A percentile compares a stretch with the other conserved stretches of the same genome.
phyloP scores from a whole-genome alignment of 2,888 invertebrate genomes.

The Unio delphinus region DNA sequence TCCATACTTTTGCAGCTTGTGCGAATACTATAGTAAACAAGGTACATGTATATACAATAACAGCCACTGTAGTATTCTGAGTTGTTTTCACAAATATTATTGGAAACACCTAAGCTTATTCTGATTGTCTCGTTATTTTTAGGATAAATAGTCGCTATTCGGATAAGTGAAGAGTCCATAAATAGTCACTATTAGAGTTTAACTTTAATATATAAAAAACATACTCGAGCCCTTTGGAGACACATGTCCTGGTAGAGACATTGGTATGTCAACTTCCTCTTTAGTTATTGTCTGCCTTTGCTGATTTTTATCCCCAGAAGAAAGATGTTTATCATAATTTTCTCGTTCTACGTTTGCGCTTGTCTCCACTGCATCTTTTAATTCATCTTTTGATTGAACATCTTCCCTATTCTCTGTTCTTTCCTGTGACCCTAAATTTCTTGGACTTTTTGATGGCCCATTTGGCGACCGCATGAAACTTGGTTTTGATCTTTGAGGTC shows the following conservation, averaged over 20 bases:
- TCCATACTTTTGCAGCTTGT: too few relatives aligned
- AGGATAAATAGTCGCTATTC: too few relatives aligned
- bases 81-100: too few relatives aligned
- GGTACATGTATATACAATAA: too few relatives aligned
- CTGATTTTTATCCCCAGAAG: not conserved
- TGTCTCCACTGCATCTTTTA: conserved; percentile 5
- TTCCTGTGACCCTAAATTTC: conserved; percentile 12
- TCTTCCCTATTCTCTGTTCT: conserved; percentile 16
- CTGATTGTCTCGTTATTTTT: too few relatives aligned
- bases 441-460: conserved; percentile 12
- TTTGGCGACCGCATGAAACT: conserved; percentile 11
- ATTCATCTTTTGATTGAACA: conserved; percentile 6
- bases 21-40: too few relatives aligned
- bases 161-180: too few relatives aligned
- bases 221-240: conserved; percentile 13
- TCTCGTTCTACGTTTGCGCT: not conserved
- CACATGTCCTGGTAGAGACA: conserved; percentile 40
- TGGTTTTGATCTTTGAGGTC: conserved; percentile 8
- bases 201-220: not conserved
- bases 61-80: too few relatives aligned
- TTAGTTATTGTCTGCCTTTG: conserved; percentile 11
- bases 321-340: conserved; percentile 4
- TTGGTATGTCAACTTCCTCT: conserved; percentile 42
- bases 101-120: too few relatives aligned
- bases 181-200: not conserved